Percentiles rank a stretch among this genome's conserved stretches.
Evolutionary conservation across 1,140 invertebrate species (phyloP).

Genomic region (Tetramorium parvispinum): DNA sequence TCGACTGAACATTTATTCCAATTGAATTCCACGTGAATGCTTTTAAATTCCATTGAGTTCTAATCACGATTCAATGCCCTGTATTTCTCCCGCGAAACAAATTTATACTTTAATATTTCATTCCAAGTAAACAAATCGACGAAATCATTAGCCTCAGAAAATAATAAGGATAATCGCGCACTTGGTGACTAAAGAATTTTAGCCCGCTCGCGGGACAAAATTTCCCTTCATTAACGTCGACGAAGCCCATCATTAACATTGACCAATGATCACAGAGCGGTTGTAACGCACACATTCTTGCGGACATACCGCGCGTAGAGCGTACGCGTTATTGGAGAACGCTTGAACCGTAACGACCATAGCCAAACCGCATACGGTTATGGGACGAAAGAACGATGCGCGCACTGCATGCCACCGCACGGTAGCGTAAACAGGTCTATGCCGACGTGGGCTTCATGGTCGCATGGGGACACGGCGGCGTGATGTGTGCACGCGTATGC

Average conservation of each 20-base stretch:
- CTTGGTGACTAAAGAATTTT: neutral
- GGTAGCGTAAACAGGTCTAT: slow-evolving; percentile 57
- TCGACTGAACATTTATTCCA: neutral
- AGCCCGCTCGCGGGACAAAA: slow-evolving; percentile 24
- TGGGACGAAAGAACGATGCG: slow-evolving; percentile 79
- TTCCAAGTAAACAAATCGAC: neutral
- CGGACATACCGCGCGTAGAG: slow-evolving; percentile 67
- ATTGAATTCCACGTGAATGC: neutral
- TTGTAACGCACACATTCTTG: slow-evolving; percentile 73
- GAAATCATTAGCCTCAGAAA: neutral
- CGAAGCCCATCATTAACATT: slow-evolving; percentile 68
- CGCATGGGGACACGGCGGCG: slow-evolving; percentile 55
- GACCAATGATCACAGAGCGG: slow-evolving; percentile 58
- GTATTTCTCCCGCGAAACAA: neutral
- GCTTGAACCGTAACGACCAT: slow-evolving; percentile 80
- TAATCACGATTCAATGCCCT: neutral
- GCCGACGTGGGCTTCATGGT: slow-evolving; percentile 37
- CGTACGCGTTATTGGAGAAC: slow-evolving; percentile 81
- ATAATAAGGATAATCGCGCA: slow-evolving; percentile 1
- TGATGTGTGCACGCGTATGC: slow-evolving; percentile 44
- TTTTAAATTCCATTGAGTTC: neutral
- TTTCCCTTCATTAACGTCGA: slow-evolving; percentile 47
- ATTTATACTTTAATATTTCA: neutral
- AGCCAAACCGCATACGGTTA: slow-evolving; percentile 82
- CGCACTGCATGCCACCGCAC: slow-evolving; percentile 51